phyloP scores from a whole-genome alignment of 2,888 invertebrate species.

The Tortrix viridana region DNA sequence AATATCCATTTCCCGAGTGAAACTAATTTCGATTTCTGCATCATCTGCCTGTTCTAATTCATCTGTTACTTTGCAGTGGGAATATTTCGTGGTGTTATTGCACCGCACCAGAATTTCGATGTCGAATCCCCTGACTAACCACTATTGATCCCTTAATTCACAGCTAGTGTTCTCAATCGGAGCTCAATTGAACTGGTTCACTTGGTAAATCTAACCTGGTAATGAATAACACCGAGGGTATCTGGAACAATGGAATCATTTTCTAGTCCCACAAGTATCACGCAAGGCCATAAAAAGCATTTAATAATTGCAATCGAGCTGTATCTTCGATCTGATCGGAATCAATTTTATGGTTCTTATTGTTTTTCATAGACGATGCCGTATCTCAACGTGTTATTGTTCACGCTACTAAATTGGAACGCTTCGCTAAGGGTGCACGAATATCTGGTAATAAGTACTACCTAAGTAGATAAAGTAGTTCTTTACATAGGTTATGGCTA shows the following conservation, averaged over 20 bases:
- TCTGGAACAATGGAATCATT: constrained; percentile 44
- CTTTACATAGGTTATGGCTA: no score
- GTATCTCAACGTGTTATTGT: constrained; percentile 4
- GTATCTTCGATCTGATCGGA: constrained; percentile 28
- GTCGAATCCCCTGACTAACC: no score
- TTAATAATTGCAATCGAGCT: constrained; percentile 34
- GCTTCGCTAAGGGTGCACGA: no score
- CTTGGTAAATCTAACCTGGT: no score
- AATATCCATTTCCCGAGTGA: constrained; percentile 22
- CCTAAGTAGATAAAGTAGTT: no score
- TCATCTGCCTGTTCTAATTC: constrained; percentile 39
- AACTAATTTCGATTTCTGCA: constrained; percentile 23
- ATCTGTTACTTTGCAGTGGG: constrained; percentile 39
- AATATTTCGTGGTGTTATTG: neutral
- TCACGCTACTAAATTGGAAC: constrained; percentile 1
- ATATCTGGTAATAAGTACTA: no score
- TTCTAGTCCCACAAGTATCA: constrained; percentile 49
- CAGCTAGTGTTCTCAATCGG: no score
- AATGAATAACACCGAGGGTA: neutral
- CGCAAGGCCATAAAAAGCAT: constrained; percentile 42
- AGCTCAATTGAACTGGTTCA: no score
- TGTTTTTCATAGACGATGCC: constrained; percentile 1
- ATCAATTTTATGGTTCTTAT: constrained; percentile 17
- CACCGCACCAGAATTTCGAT: no score
- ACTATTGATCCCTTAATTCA: no score